Base-by-base conservation (phyloP, 2,797 vertebrate genomes). In the Podarcis lilfordi region DNA sequence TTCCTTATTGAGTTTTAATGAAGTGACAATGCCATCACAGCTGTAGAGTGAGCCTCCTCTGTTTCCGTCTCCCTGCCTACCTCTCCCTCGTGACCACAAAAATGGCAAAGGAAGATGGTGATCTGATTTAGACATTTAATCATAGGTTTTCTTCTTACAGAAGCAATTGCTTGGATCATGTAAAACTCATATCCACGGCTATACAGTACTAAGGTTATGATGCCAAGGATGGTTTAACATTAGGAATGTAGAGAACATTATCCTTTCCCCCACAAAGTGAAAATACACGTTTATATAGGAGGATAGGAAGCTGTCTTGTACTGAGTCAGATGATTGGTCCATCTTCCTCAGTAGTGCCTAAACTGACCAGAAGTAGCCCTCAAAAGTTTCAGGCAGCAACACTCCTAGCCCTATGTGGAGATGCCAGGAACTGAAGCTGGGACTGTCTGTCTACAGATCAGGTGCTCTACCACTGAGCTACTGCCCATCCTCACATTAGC, bases 1-100 rank as follows among this genome's bases (percentile, higher is more conserved):
- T 89, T 82, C 82, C 80, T 61, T 80, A 90, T 74, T 74, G 84
- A 25, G 69, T 15, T 88, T 85, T 79, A 91, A 29, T 88, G n/a
- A 23, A 68, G 23, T 29, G 59, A 69, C 23, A 88, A 13, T 3
- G 27, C 59, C 72, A 45, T 71, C 21, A 37, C 27, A 88, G 13
- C 11, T 79, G n/a, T 9, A 66, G 10, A 45, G n/a, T 86, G 27
- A 59, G 27, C 64, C 23, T 37, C 15, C 71, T 43, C n/a, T 21
- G 8, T 37, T 75, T 84, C 21, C 21, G 76, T 61, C 55, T 88
- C 55, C 43, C 50, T 32, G 61, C 80, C 21, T 72, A 87, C 81
- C 78, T 29, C 32, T 59, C 8, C 19, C 79, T 7, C 75, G 13
- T 77, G 37, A 66, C 8, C 23, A n/a, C 50, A 74, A 61, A 76